A percentile compares a stretch with the other conserved stretches of the same genome.
phyloP scores from a whole-genome alignment of 92 coral and sea anemone genomes.

The Paragorgia papillata region DNA sequence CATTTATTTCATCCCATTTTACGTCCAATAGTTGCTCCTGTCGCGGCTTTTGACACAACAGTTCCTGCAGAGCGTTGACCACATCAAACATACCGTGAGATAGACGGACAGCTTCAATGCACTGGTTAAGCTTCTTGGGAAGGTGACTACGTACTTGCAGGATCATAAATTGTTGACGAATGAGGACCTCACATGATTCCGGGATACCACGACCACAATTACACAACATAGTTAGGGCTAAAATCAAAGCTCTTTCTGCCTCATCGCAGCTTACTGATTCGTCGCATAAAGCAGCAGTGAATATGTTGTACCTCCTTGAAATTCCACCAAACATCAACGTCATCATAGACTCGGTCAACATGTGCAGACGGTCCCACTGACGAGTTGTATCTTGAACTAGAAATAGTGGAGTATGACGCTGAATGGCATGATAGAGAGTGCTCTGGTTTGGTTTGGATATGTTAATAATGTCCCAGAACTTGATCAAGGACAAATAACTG shows the following conservation, averaged over 20 bases:
- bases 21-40: constrained; percentile 66
- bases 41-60: constrained; percentile 54
- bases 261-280: constrained; percentile 52
- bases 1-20: constrained; percentile 54
- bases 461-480: constrained; percentile 66
- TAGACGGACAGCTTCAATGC: constrained; percentile 50
- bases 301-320: constrained; percentile 59
- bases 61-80: constrained; percentile 50
- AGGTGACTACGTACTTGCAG: constrained; percentile 33
- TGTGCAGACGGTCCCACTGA: constrained; percentile 42
- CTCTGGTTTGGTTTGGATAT: constrained; percentile 44
- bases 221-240: constrained; percentile 80
- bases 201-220: constrained; percentile 84
- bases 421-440: constrained; percentile 56
- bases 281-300: constrained; percentile 47
- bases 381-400: constrained; percentile 34
- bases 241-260: constrained; percentile 73
- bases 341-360: constrained; percentile 60
- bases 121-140: constrained; percentile 58
- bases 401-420: constrained; percentile 38
- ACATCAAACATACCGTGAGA: constrained; percentile 56
- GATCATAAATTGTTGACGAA: constrained; percentile 49
- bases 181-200: constrained; percentile 32
- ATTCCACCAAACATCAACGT: constrained; percentile 69
- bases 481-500: constrained; percentile 68